phyloP scores from a whole-genome alignment of 30 jellyfish, hydroid and myxozoan species.

The Aurelia sp. region DNA sequence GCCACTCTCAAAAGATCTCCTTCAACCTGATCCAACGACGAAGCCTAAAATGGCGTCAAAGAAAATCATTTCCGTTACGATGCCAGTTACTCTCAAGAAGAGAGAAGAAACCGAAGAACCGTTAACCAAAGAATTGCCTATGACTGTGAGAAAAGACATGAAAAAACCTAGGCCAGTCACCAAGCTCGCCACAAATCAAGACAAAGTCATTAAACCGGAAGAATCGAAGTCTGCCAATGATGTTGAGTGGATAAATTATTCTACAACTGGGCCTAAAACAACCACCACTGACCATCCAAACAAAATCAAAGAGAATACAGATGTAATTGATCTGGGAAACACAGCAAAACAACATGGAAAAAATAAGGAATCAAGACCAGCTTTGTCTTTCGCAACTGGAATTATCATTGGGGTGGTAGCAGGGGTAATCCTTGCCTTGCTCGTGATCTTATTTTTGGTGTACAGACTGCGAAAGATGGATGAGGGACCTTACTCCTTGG shows the following conservation, averaged over 20 bases:
- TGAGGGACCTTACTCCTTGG: constrained; percentile 89
- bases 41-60: background rate
- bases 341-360: constrained; percentile 10
- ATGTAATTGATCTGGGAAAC: background rate
- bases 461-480: constrained; percentile 92
- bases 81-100: background rate
- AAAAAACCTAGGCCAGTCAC: no score
- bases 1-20: background rate
- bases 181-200: no score
- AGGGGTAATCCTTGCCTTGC: constrained; percentile 88
- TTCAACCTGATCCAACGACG: background rate
- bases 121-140: background rate
- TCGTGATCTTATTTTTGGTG: constrained; percentile 79
- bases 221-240: background rate
- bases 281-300: background rate
- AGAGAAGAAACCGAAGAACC: constrained; percentile 7
- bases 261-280: constrained; percentile 7
- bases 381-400: constrained; percentile 75
- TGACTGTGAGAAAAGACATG: no score
- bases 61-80: background rate
- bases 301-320: constrained; percentile 2
- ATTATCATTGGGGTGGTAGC: constrained; percentile 92
- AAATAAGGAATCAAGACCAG: background rate
- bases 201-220: no score
- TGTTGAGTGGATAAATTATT: background rate